Evolutionary conservation across 2,797 vertebrate genomes (phyloP), one percentile per base, ranked within the genome.

Genomic region (Catostomus latipinnis): DNA sequence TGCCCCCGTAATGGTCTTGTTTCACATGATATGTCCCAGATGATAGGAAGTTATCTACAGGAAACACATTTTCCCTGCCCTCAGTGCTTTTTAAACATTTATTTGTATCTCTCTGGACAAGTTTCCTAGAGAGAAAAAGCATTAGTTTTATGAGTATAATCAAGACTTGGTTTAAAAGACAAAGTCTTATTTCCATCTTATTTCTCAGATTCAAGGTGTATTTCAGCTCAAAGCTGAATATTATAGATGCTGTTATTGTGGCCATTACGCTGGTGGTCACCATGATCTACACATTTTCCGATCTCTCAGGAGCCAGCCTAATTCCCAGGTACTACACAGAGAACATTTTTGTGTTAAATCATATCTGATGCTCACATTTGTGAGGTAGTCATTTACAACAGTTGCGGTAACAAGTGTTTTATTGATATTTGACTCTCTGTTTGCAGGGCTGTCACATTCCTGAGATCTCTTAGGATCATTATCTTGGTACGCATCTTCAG

Each of bases 401-500:
- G 9, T 16, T 12, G 4, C 9, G 6, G 12, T 6, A 34, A 34
- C 34, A 34, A 3, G 1, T 62, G 7, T 11, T 34, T 14, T 56
- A 9, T 49, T 10, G 11, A 57, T 54, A 5, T 52, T 9, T 75
- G 6, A 58, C 45, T 16, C 11, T 54, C 7, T 22, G 4, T 60
- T 45, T 1, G n/a, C 91, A 99, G 97, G 88, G 87, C 94, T 82
- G 88, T 95, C 74, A 83, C 86, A 1, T 85, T 97, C 57, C 85
- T 97, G 68, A 95, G 94, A 84, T 89, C 91, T 86, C 86, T 98
- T 91, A 94, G 96, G 87, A 91, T 98, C 82, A 67, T 97, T 65
- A 97, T 97, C 85, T 89, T 99, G 57, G 85, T 96, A 78, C 95
- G 97, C 87, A 76, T 97, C 89, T 95, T 98, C 91, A 94, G 96